A percentile compares a stretch with the other conserved stretches of the same genome.
phyloP scores from a whole-genome alignment of 2,888 invertebrate genomes.

The Drosophila lacicola region DNA sequence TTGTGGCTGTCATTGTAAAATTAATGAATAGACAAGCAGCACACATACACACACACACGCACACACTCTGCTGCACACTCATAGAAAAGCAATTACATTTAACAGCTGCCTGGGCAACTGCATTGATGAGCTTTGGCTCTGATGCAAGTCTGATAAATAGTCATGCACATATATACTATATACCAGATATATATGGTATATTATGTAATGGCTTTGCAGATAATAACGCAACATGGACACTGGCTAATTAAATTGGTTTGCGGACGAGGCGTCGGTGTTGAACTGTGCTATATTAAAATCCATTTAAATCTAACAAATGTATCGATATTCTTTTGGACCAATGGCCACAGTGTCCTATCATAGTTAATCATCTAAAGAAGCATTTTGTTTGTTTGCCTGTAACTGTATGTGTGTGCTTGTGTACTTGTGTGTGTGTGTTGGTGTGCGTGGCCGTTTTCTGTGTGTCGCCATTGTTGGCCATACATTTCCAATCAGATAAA shows the following conservation, averaged over 20 bases:
- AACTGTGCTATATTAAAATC: conserved; percentile 69
- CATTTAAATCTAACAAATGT: conserved; percentile 72
- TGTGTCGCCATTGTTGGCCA: conserved; percentile 75
- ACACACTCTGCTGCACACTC: conserved; percentile 19
- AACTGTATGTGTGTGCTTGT: conserved; percentile 12
- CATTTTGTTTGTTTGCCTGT: conserved; percentile 56
- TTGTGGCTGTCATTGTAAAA: conserved; percentile 73
- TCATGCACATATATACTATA: conserved; percentile 15
- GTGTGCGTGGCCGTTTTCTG: conserved; percentile 39
- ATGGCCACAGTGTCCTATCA: conserved; percentile 63
- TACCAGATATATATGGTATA: conserved; percentile 9
- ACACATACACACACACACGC: conserved; percentile 24
- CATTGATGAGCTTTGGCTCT: conserved; percentile 63
- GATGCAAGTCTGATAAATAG: conserved; percentile 51
- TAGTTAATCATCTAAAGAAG: conserved; percentile 80
- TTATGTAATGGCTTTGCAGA: conserved; percentile 59
- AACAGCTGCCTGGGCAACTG: conserved; percentile 53
- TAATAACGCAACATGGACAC: conserved; percentile 38
- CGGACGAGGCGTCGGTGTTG: conserved; percentile 39
- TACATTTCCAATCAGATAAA: conserved; percentile 74
- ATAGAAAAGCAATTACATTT: conserved; percentile 73
- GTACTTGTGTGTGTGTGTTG: conserved; percentile 31
- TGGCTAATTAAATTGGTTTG: conserved; percentile 69
- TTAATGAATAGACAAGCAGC: conserved; percentile 65
- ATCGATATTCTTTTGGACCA: conserved; percentile 62